Conservation (phyloP, 2,113 vertebrate genomes). For the Alosa alosa region DNA sequence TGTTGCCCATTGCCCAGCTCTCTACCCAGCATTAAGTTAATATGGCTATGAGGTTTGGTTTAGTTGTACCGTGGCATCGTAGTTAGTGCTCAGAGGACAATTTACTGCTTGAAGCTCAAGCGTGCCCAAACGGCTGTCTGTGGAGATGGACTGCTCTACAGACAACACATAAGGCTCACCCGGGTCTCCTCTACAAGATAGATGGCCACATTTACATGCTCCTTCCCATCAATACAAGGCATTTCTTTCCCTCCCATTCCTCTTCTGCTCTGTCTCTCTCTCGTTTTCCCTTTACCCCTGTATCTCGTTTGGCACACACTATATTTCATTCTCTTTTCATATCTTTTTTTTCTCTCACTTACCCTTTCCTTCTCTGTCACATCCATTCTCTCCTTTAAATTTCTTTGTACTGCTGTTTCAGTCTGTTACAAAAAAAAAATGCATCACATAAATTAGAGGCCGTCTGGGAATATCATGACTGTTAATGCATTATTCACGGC, state of each 20-base stretch:
- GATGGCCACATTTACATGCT: constrained; percentile 61
- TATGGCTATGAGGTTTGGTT: not conserved
- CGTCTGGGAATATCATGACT: constrained; percentile 47
- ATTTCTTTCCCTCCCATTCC: constrained; percentile 24
- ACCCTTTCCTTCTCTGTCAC: not conserved
- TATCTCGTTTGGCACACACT: constrained; percentile 3
- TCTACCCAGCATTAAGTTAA: not conserved
- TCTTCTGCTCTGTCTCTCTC: not conserved
- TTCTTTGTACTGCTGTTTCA: constrained; percentile 30
- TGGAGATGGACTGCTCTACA: constrained; percentile 58
- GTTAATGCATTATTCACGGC: constrained; percentile 60
- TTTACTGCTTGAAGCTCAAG: constrained; percentile 41
- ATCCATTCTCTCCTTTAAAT: not conserved
- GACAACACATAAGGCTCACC: constrained; percentile 56
- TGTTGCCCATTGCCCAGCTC: not conserved
- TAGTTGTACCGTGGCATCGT: not conserved
- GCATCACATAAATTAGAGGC: constrained; percentile 53
- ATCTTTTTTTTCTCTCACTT: constrained; percentile 6
- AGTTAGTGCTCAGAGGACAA: constrained; percentile 39
- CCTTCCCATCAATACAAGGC: constrained; percentile 51
- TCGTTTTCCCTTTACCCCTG: not conserved
- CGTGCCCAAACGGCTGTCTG: constrained; percentile 53
- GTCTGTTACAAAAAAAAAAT: constrained; percentile 28
- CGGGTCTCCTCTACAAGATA: constrained; percentile 54
- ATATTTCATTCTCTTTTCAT: constrained; percentile 19